A percentile compares a stretch with the other conserved stretches of the same genome.
These are phyloP conservation scores for Melanitta fusca DNA, from an alignment of 2,797 vertebrate species.

Conservation along the genomic window DNA sequence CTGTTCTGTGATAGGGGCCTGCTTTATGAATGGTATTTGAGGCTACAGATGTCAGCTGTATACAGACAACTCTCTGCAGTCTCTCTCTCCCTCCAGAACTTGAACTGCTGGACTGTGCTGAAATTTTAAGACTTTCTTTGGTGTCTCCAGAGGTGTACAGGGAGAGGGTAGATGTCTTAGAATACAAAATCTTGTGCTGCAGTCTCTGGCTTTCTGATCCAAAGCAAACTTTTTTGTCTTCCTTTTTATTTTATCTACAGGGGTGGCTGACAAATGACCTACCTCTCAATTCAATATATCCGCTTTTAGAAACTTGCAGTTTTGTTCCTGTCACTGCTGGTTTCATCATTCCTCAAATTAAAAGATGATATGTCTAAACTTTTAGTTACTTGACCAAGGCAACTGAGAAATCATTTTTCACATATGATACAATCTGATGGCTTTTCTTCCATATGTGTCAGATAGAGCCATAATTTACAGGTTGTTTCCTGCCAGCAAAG, in stretches of 20 bases:
- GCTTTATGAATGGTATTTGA: background rate
- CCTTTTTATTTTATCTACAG: background rate
- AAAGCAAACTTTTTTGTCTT: slow-evolving; percentile 21
- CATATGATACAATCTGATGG: background rate
- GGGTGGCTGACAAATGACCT: slow-evolving; percentile 28
- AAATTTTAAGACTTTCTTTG: slow-evolving; percentile 4
- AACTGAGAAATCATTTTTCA: background rate
- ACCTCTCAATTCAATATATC: background rate
- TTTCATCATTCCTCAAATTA: slow-evolving; percentile 55
- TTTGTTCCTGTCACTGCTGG: slow-evolving; percentile 28
- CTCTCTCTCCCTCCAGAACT: background rate
- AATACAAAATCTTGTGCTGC: background rate
- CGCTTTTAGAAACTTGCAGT: slow-evolving; percentile 15
- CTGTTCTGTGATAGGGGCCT: background rate
- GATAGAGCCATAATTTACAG: background rate
- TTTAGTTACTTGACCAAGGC: slow-evolving; percentile 15
- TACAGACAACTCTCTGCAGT: background rate
- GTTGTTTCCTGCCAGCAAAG: background rate
- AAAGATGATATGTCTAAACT: slow-evolving; percentile 42
- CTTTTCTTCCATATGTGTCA: slow-evolving; percentile 15
- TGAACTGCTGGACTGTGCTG: background rate
- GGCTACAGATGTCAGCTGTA: background rate
- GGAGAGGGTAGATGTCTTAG: background rate
- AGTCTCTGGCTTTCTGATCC: background rate
- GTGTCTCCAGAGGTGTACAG: background rate